phyloP scores from a whole-genome alignment of 2,888 invertebrate species.

The Stegana nigrithorax region DNA sequence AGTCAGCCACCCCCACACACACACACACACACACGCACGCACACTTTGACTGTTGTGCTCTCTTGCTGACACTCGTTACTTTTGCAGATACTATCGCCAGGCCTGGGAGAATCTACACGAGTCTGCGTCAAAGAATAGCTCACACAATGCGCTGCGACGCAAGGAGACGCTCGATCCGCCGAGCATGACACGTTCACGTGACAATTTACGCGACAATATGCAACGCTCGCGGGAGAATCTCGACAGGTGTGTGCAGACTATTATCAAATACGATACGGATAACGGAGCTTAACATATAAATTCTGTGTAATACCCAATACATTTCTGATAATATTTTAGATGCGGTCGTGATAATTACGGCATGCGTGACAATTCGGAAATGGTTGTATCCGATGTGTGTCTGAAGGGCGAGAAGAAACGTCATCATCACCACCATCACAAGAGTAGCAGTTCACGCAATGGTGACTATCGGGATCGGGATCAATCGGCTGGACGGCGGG shows the following conservation, averaged over 20 bases:
- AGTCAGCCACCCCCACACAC: too few species aligned
- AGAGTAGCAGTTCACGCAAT: slow-evolving; percentile 67
- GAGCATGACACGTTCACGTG: slow-evolving; percentile 65
- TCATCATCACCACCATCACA: slow-evolving; percentile 69
- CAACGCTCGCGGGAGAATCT: slow-evolving; percentile 68
- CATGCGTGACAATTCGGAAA: slow-evolving; percentile 80
- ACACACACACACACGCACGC: too few species aligned
- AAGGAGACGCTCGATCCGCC: slow-evolving; percentile 81
- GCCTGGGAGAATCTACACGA: slow-evolving; percentile 95
- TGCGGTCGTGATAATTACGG: slow-evolving; percentile 69
- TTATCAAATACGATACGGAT: too few species aligned
- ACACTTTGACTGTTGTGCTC: too few species aligned
- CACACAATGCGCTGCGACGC: slow-evolving; percentile 74
- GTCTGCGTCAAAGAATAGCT: slow-evolving; percentile 74
- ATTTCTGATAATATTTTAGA: too few species aligned
- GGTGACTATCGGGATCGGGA: slow-evolving; percentile 67
- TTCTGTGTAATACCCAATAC: too few species aligned
- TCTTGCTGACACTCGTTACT: too few species aligned
- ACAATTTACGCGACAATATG: slow-evolving; percentile 67
- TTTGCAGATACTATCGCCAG: slow-evolving; percentile 83
- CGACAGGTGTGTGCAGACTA: slow-evolving; percentile 58
- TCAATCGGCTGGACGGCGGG: slow-evolving; percentile 64
- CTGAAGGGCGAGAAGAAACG: slow-evolving; percentile 69
- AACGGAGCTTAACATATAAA: too few species aligned
- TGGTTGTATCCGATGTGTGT: slow-evolving; percentile 78